Base-by-base conservation (phyloP, 2,888 invertebrate genomes). In the Pasiphila rectangulata region DNA sequence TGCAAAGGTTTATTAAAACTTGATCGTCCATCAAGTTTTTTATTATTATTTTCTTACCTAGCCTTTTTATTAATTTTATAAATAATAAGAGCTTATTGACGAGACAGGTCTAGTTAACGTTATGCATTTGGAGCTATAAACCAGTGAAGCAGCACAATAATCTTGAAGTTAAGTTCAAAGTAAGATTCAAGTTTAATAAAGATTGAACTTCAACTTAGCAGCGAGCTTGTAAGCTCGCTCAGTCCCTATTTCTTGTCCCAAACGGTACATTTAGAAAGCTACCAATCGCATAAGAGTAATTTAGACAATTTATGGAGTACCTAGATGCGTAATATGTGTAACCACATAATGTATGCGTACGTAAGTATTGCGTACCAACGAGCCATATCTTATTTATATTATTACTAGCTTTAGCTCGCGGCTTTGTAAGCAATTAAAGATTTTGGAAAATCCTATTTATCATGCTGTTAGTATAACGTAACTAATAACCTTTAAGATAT, bases 231-330 rank as follows among this genome's bases (percentile, higher is more conserved):
- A 2, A 13, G 7, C 13, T 4, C 42, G 29, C 42, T 43, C 4
- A 15, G 1, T 23, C 34, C 60, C 61, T 56, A 51, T 16, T 25
- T 55, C 61, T 58, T 42, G 56, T 13, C 9, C 46, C 50, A 58
- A 54, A 54, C 51, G 30, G 59, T 60, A 42, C 27, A 63, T 75
- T 81, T 80, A 80, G 83, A 82, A 82, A 82, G 83, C 64, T 50
- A 67, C 53, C 67, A 60, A 64, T 71, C 67, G 68, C 69, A 72
- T 67, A 74, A 72, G 63, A 65, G 65, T 69, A 74, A 77, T 80
- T 77, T 73, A 64, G 69, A 60, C 72, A 72, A 79, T 77, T 78
- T 73, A 53, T 41, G 43, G 41, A 34, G 34, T 64, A 67, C 66
- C n/a, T n/a, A n/a, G n/a, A 67, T 62, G 59, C 64, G 56, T 54